phyloP scores from a whole-genome alignment of 1,140 invertebrate species.

The Trachymyrmex cornetzi region DNA sequence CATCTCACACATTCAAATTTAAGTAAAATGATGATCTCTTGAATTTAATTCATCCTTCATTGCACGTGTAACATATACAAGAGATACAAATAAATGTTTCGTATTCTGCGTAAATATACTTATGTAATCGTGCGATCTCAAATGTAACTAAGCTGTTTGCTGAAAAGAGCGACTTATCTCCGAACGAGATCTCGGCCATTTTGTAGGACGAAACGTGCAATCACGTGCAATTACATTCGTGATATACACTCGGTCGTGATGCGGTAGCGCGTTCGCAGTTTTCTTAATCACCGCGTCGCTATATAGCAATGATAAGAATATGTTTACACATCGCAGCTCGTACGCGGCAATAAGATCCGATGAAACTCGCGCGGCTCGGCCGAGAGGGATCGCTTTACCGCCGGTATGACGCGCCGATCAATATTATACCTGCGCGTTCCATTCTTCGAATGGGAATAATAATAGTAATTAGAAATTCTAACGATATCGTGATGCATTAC shows the following conservation, averaged over 20 bases:
- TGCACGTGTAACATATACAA: not conserved
- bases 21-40: not conserved
- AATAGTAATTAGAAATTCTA: constrained; percentile 42
- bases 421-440: constrained; percentile 62
- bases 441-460: constrained; percentile 56
- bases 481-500: not conserved
- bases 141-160: not conserved
- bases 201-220: constrained; percentile 5
- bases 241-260: not conserved
- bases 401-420: constrained; percentile 59
- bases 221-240: not conserved
- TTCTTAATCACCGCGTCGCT: constrained; percentile 33
- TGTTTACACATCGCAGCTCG: constrained; percentile 46
- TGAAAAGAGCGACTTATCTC: constrained; percentile 34
- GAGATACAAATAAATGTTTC: not conserved
- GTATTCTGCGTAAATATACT: not conserved
- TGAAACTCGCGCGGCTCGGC: constrained; percentile 50
- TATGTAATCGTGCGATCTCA: not conserved
- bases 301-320: constrained; percentile 51
- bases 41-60: constrained; percentile 13
- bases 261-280: constrained; percentile 39
- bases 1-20: not conserved
- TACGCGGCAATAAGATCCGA: constrained; percentile 66
- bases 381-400: constrained; percentile 34
- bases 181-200: constrained; percentile 19